These are phyloP conservation scores for western clawed frog (Xenopus tropicalis) DNA, from an alignment of 2,113 vertebrate genomes.

Conservation along the genomic window UCB_Xtro_10.0 CM004450.2:112886001-112886500, in stretches of 20 bases:
- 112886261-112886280: conserved; percentile 73
- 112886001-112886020: no score
- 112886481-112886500: conserved; percentile 91
- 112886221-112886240: conserved; percentile 80
- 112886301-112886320: conserved; percentile 86
- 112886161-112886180: conserved; percentile 50
- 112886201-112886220: conserved; percentile 78
- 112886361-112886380: conserved; percentile 72
- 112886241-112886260: conserved; percentile 68
- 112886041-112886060: no score
- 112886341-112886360: conserved; percentile 53
- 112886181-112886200: conserved; percentile 91
- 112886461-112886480: conserved; percentile 78
- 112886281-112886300: conserved; percentile 78
- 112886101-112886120: no score
- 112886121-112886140: no score
- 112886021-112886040: no score
- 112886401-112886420: no score
- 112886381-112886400: conserved; percentile 45
- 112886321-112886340: conserved; percentile 86
- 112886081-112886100: no score
- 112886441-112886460: no score
- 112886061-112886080: no score
- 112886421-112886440: no score
- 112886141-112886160: no score